These are phyloP conservation scores for Ciconia nigra DNA, from an alignment of 2,797 vertebrate species.

Conservation along the genomic window DNA sequence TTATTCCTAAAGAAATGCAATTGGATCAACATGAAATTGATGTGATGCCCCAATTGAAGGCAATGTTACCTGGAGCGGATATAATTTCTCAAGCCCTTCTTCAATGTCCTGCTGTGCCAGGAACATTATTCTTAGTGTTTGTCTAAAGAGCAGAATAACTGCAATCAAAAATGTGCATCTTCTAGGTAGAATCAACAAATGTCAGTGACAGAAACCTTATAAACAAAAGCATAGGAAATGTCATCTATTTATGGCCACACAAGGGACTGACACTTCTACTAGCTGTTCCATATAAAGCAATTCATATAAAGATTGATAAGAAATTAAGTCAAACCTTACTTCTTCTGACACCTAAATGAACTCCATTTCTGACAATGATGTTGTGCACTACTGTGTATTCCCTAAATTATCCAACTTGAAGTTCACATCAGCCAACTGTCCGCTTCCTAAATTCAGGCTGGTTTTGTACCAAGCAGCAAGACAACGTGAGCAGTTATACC, in stretches of 20 bases:
- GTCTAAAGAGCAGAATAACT: neutral
- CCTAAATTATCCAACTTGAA: neutral
- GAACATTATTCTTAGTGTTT: neutral
- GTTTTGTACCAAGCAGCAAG: neutral
- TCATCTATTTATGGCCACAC: neutral
- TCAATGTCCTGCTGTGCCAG: neutral
- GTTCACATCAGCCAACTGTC: neutral
- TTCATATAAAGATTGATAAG: neutral
- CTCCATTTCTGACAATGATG: neutral
- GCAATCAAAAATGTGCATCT: neutral
- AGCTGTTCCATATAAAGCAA: neutral
- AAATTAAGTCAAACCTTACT: neutral
- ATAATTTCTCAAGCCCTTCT: neutral
- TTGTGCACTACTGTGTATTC: neutral
- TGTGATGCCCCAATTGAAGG: neutral
- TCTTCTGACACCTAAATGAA: neutral
- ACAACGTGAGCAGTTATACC: neutral
- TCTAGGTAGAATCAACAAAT: neutral
- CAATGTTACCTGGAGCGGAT: neutral
- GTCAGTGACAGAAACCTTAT: neutral
- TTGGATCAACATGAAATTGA: neutral
- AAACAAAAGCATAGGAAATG: neutral
- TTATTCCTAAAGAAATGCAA: neutral
- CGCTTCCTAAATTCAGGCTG: neutral
- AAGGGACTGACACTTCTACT: neutral